Evolutionary conservation across 2,797 vertebrate species (phyloP), one percentile per base, ranked within the genome.

Genomic region (Strix occidentalis): DNA sequence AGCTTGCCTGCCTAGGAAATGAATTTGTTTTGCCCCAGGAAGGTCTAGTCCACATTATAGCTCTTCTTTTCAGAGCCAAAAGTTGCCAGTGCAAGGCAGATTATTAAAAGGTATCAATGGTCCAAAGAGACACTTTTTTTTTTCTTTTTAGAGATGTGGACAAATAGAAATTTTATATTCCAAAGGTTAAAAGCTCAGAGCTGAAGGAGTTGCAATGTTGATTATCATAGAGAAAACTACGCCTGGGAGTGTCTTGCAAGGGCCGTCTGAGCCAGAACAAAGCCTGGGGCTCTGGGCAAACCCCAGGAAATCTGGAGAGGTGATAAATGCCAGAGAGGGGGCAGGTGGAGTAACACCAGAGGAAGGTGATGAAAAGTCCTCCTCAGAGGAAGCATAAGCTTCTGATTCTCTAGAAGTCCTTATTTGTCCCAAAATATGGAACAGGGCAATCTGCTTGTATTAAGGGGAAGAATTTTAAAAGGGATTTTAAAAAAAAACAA

Each of bases 21-120:
- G 11, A 1, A 10, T 45, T n/a, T 18, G 23, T n/a, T 61, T 11
- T 21, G 48, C 66, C 28, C 9, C 29, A 3, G 10, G 2, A 9
- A 29, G 1, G 10, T 56, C 10, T 5, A 6, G 4, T 8, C 35
- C 21, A 11, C 3, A 1, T 9, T 15, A 14, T 0, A 31, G 41
- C 48, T 51, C 26, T 21, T 54, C 6, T 6, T 6, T 46, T 46
- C 45, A 43, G 51, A 43, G 41, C 19, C 46, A 17, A n/a, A n/a
- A 37, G 13, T 19, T 45, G 28, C 25, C n/a, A 4, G 2, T 2
- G 4, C 10, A 19, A 74, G 21, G 33, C 12, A 68, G 13, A 26
- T 46, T 5, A 17, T 31, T 45, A 25, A 26, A 46, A 63, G 9
- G 37, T 25, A 11, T 10, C 51, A 8, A 0, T 3, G 5, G 26